Evolutionary conservation across 2,797 vertebrate species (phyloP).

Genomic region (Ceyx erithaca): DNA sequence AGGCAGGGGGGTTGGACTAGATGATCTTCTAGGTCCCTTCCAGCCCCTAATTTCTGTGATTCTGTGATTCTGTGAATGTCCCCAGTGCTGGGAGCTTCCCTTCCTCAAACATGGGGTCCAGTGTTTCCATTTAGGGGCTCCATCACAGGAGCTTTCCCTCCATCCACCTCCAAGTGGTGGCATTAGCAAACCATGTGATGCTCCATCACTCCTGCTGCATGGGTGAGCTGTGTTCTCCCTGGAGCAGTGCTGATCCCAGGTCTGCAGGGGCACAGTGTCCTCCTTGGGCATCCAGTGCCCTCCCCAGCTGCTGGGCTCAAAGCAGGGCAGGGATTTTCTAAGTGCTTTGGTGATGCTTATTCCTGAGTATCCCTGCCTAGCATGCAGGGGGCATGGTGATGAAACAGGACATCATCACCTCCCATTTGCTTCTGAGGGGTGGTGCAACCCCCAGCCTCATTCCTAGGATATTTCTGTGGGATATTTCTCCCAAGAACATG

Average conservation of each 20-base stretch:
- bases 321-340: not conserved
- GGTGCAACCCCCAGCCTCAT: not conserved
- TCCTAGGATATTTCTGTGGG: not conserved
- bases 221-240: not conserved
- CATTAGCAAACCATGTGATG: accelerated
- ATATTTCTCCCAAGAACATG: not conserved
- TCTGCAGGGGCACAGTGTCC: not conserved
- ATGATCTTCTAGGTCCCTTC: too few relatives aligned
- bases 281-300: too few relatives aligned
- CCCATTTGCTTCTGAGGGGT: accelerated
- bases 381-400: accelerated
- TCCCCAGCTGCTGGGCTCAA: not conserved
- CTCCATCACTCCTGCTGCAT: not conserved
- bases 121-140: not conserved
- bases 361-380: too few relatives aligned
- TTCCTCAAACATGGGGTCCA: not conserved
- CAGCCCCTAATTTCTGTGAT: too few relatives aligned
- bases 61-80: too few relatives aligned
- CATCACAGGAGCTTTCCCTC: not conserved
- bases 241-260: not conserved
- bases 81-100: not conserved
- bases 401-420: not conserved
- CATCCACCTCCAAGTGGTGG: not conserved
- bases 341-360: not conserved
- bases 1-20: too few relatives aligned